Evolutionary conservation across 37 sponge, comb jelly and placozoan species (phyloP).

Genomic region (Diacarnus erythraeanus): DNA sequence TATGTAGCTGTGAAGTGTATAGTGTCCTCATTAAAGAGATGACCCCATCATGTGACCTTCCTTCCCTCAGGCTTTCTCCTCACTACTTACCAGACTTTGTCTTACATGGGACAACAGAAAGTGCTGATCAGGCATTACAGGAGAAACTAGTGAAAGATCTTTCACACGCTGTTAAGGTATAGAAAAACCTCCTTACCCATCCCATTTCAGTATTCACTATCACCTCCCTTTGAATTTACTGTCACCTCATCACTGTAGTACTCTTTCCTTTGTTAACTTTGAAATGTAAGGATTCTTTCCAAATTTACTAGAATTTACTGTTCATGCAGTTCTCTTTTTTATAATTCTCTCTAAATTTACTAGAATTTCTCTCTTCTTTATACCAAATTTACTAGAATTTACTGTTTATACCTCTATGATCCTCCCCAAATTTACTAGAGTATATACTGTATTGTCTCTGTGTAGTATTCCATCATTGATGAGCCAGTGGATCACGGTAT

Average conservation of each 20-base stretch:
- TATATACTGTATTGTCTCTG: too few species aligned
- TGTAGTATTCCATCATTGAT: constrained; percentile 63
- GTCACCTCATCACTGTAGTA: neutral
- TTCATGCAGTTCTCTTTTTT: neutral
- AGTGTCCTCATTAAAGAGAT: too few species aligned
- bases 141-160: constrained; percentile 52
- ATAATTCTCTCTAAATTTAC: neutral
- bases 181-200: too few species aligned
- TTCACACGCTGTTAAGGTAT: constrained; percentile 45
- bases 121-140: constrained; percentile 22
- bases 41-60: too few species aligned
- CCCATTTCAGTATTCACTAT: too few species aligned
- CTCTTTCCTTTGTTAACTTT: too few species aligned
- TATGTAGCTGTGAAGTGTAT: too few species aligned
- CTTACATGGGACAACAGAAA: constrained; percentile 71
- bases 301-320: too few species aligned
- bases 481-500: constrained; percentile 58
- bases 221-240: neutral
- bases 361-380: neutral
- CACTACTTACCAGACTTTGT: constrained; percentile 79
- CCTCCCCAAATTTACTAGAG: too few species aligned
- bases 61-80: constrained; percentile 34
- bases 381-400: too few species aligned
- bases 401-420: too few species aligned
- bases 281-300: too few species aligned